Conservation (phyloP, 2,113 vertebrate species). For the Rhizomys pruinosus region DNA sequence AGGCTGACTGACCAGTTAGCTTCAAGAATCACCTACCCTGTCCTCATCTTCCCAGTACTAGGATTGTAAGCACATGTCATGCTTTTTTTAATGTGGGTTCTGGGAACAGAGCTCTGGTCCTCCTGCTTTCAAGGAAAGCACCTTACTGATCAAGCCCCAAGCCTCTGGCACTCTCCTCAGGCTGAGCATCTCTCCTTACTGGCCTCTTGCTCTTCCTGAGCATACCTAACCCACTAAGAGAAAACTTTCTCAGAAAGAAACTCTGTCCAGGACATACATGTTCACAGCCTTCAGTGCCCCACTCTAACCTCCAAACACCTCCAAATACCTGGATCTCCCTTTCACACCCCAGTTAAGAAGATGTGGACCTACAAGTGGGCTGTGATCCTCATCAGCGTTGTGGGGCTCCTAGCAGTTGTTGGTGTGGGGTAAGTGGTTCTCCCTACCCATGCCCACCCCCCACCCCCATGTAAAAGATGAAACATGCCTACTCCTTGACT, state of each 20-base stretch:
- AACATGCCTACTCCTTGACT: background rate
- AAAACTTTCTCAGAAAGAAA: background rate
- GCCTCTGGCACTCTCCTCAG: background rate
- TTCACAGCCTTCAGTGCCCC: background rate
- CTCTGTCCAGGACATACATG: background rate
- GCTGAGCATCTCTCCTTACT: background rate
- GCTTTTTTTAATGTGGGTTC: background rate
- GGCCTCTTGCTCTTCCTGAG: background rate
- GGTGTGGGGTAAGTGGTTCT: constrained; percentile 66
- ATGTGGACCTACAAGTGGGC: background rate
- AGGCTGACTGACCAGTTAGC: background rate
- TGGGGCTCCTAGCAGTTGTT: background rate
- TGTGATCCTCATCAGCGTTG: background rate
- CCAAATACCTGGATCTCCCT: background rate
- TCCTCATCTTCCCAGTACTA: background rate
- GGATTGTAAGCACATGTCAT: background rate
- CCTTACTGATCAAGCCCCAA: background rate
- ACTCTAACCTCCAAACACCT: background rate
- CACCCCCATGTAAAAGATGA: background rate
- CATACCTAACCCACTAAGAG: background rate
- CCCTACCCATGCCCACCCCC: too few species aligned
- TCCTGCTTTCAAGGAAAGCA: background rate
- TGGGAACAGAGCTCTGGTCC: background rate
- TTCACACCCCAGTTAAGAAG: background rate
- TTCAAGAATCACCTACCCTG: background rate